Percentiles rank a stretch among this genome's conserved stretches.
Conservation (phyloP, 2,888 invertebrate species). For the Sisyra terminalis region DNA sequence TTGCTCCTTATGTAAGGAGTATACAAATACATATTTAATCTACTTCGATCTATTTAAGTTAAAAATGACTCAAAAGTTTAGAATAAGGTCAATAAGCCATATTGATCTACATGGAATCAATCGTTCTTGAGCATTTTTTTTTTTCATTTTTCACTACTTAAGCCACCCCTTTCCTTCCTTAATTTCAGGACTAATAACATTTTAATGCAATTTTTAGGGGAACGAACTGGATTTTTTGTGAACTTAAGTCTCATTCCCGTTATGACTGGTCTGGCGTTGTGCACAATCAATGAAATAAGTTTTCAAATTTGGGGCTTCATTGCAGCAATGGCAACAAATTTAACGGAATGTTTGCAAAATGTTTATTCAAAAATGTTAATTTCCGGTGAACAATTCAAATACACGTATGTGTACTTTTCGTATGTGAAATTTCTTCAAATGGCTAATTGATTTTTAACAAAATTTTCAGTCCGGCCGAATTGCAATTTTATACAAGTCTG, state of each 20-base stretch:
- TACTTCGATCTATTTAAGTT: no score
- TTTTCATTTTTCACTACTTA: no score
- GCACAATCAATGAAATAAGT: slow-evolving; percentile 61
- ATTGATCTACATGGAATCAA: no score
- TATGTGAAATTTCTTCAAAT: no score
- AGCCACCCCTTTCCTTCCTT: no score
- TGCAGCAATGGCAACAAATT: slow-evolving; percentile 60
- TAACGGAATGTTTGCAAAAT: slow-evolving; percentile 65
- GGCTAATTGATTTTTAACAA: slow-evolving; percentile 10
- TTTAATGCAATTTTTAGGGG: slow-evolving; percentile 28
- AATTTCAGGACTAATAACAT: slow-evolving; percentile 7
- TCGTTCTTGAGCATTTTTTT: no score
- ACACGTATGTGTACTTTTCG: slow-evolving; percentile 54
- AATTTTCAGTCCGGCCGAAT: slow-evolving; percentile 53
- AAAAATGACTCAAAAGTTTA: no score
- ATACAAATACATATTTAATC: no score
- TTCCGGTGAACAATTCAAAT: slow-evolving; percentile 54
- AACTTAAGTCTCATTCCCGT: slow-evolving; percentile 58
- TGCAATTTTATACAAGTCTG: slow-evolving; percentile 63
- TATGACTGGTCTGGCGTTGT: slow-evolving; percentile 58
- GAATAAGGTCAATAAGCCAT: no score
- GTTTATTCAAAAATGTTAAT: slow-evolving; percentile 64
- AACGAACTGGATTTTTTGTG: slow-evolving; percentile 47
- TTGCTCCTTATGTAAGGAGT: no score
- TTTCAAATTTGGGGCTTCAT: slow-evolving; percentile 55